These are phyloP conservation scores for Lasioglossum morio DNA, from an alignment of 2,888 invertebrate genomes.

Conservation along the genomic window DNA sequence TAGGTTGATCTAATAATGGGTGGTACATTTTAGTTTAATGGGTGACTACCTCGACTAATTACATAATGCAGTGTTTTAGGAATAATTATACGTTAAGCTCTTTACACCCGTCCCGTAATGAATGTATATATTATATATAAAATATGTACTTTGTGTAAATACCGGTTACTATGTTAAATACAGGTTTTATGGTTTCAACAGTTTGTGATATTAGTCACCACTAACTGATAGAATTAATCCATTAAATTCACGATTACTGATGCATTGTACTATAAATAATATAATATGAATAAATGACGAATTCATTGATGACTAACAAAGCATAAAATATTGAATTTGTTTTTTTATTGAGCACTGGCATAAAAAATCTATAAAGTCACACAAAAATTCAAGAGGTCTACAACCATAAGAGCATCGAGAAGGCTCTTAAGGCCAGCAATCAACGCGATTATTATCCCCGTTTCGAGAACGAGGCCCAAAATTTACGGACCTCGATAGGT, in stretches of 20 bases:
- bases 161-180: neutral
- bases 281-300: neutral
- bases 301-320: too few species aligned
- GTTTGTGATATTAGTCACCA: neutral
- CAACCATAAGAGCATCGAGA: neutral
- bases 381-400: neutral
- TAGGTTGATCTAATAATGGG: slow-evolving; percentile 2
- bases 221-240: neutral
- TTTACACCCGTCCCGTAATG: neutral
- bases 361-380: neutral
- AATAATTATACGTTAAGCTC: neutral
- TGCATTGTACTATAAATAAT: neutral
- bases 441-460: slow-evolving; percentile 1
- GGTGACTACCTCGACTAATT: slow-evolving; percentile 5
- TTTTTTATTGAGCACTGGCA: too few species aligned
- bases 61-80: slow-evolving; percentile 8
- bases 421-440: neutral
- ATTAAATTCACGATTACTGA: neutral
- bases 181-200: neutral
- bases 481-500: slow-evolving; percentile 35
- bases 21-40: slow-evolving; percentile 3
- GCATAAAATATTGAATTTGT: too few species aligned
- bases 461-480: neutral
- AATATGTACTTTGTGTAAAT: neutral
- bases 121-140: neutral